A percentile compares a stretch with the other conserved stretches of the same genome.
Conservation (phyloP, 2,888 invertebrate genomes). For the Lamellibrachia columna region DNA sequence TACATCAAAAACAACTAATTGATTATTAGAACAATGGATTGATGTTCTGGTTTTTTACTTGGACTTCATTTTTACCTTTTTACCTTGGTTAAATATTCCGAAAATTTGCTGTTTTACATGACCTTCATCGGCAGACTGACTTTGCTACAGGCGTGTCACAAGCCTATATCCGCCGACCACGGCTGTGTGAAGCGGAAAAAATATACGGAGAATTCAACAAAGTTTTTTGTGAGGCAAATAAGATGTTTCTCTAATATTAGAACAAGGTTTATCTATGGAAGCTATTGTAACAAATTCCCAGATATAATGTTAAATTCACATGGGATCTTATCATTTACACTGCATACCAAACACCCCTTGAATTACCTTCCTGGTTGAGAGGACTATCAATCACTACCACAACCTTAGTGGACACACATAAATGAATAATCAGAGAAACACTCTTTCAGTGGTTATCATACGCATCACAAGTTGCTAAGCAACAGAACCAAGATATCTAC, state of each 20-base stretch:
- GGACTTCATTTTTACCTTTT: no score
- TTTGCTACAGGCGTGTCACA: no score
- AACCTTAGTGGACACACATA: constrained; percentile 6
- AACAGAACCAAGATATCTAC: background rate
- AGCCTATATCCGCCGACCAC: no score
- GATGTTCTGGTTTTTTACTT: no score
- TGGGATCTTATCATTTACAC: background rate
- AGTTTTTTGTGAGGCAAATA: no score
- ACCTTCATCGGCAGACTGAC: no score
- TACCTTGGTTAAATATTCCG: no score
- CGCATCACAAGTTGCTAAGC: background rate
- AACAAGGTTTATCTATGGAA: no score
- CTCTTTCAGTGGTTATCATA: background rate
- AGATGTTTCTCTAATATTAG: no score
- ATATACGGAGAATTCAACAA: no score
- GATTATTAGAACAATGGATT: background rate
- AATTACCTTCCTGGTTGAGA: background rate
- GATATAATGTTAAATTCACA: background rate
- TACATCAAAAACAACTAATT: background rate
- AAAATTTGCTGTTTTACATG: no score
- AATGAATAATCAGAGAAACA: constrained; percentile 4
- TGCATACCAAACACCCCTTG: background rate
- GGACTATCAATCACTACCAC: background rate
- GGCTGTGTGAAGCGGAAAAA: no score
- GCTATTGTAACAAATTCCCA: background rate